These are phyloP conservation scores for Leptinotarsa lineolata DNA, from an alignment of 1,140 invertebrate genomes.

Conservation along the genomic window DNA sequence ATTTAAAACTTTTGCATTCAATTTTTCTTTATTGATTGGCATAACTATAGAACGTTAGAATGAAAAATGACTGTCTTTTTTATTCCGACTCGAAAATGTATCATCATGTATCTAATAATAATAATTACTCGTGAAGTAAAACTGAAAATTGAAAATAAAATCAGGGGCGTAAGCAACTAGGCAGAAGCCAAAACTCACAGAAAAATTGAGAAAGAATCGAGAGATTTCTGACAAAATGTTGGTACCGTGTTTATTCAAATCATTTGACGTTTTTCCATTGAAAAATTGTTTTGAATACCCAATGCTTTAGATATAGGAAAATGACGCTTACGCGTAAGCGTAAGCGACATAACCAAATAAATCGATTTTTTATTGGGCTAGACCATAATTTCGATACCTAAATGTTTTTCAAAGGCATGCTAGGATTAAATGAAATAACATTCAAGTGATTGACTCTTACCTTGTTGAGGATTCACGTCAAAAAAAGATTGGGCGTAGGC, in stretches of 20 bases:
- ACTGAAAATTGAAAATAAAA: constrained; percentile 1
- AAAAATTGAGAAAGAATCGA: background rate
- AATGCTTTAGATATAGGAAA: no score
- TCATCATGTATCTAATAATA: background rate
- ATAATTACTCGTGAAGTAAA: background rate
- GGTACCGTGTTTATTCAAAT: background rate
- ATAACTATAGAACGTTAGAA: no score
- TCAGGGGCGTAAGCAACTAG: background rate
- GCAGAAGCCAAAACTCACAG: background rate
- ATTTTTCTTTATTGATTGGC: background rate
- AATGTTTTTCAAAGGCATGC: no score
- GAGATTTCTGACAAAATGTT: constrained; percentile 4
- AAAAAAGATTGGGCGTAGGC: no score
- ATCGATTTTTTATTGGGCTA: no score
- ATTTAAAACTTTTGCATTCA: constrained; percentile 3
- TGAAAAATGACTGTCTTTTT: background rate
- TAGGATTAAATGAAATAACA: no score
- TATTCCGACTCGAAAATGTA: background rate
- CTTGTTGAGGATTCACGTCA: no score
- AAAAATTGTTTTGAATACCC: no score
- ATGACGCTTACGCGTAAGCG: no score
- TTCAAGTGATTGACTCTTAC: no score
- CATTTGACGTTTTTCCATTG: background rate
- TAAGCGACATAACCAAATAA: no score
- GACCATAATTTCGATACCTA: no score